Percentiles rank a stretch among this genome's conserved stretches.
phyloP scores from a whole-genome alignment of 2,888 invertebrate genomes.

The Papilio protenor region DNA sequence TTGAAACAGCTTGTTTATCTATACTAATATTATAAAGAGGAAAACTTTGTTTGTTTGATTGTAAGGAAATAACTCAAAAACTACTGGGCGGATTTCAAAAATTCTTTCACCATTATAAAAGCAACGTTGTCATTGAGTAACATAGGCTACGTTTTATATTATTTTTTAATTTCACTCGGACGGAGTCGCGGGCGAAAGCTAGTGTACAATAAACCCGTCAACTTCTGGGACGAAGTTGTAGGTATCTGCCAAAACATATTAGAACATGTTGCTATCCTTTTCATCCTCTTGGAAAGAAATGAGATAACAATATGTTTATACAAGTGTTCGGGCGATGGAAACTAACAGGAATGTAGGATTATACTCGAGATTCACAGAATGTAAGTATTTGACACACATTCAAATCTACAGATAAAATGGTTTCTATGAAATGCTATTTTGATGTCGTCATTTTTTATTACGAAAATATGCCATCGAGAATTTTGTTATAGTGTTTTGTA shows the following conservation, averaged over 20 bases:
- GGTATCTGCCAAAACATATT: background rate
- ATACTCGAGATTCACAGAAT: slow-evolving; percentile 11
- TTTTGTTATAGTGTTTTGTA: background rate
- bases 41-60: no score
- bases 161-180: no score
- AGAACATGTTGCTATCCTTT: background rate
- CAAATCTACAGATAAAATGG: background rate
- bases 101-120: no score
- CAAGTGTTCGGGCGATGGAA: background rate
- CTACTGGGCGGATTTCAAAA: no score
- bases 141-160: no score
- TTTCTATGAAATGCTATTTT: slow-evolving; percentile 16
- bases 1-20: slow-evolving; percentile 10
- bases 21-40: no score
- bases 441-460: slow-evolving; percentile 11
- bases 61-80: no score
- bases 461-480: slow-evolving; percentile 4
- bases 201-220: slow-evolving; percentile 12
- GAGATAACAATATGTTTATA: background rate
- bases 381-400: slow-evolving; percentile 24
- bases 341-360: slow-evolving; percentile 12
- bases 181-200: no score
- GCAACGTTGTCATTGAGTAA: no score
- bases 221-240: background rate
- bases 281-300: background rate